Conservation (phyloP, 2,888 invertebrate species). For the Argyresthia albistria region DNA sequence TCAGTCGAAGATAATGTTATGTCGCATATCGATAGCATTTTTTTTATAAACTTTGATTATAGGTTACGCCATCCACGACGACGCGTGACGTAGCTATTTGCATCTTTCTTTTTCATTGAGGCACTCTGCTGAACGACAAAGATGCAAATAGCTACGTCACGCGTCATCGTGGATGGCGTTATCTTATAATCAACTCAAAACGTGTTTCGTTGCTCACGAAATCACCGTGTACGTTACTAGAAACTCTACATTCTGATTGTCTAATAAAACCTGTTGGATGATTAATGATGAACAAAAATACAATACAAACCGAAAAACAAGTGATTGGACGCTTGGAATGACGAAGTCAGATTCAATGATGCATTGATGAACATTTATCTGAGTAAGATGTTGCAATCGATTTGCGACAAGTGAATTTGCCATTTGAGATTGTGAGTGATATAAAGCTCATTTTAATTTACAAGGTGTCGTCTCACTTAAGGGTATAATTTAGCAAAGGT, state of each 20-base stretch:
- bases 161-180: no score
- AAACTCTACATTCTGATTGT: not conserved
- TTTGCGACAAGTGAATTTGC: not conserved
- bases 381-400: not conserved
- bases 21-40: not conserved
- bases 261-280: not conserved
- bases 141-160: no score
- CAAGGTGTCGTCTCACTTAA: not conserved
- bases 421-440: conserved; percentile 19
- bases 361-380: not conserved
- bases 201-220: not conserved
- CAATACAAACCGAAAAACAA: not conserved
- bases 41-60: no score
- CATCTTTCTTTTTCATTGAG: no score
- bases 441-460: conserved; percentile 29
- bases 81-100: no score
- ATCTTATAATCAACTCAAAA: not conserved
- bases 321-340: not conserved
- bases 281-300: not conserved
- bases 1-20: conserved; percentile 55
- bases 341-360: not conserved
- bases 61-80: no score
- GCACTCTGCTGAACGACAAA: no score
- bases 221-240: not conserved
- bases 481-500: not conserved